Conservation (phyloP, 2,888 invertebrate species). For the Disparrhopalites patrizii region DNA sequence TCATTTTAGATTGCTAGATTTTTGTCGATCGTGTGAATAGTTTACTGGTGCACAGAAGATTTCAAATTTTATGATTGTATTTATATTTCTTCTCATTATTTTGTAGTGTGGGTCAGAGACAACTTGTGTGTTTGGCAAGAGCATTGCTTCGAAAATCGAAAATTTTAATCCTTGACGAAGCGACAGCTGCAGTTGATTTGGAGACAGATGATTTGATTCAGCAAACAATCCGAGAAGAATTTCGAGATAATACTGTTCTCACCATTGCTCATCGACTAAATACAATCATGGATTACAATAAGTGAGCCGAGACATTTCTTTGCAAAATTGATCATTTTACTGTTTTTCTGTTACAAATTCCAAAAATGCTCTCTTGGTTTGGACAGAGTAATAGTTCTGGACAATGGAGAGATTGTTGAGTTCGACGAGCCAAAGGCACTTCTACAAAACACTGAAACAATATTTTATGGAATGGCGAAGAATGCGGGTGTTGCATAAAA, state of each 20-base stretch:
- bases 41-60: no score
- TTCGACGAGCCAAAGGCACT: slow-evolving; percentile 52
- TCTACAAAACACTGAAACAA: slow-evolving; percentile 51
- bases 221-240: slow-evolving; percentile 80
- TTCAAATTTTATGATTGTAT: no score
- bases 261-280: slow-evolving; percentile 90
- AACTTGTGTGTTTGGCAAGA: slow-evolving; percentile 81
- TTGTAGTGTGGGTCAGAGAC: slow-evolving; percentile 55
- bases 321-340: not conserved
- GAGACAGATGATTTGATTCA: slow-evolving; percentile 56
- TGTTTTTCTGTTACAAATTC: not conserved
- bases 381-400: slow-evolving; percentile 53
- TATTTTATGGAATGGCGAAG: slow-evolving; percentile 56
- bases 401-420: slow-evolving; percentile 52
- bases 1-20: no score
- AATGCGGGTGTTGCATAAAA: no score
- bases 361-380: not conserved
- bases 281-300: slow-evolving; percentile 84
- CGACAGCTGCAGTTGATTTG: slow-evolving; percentile 73
- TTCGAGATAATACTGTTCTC: slow-evolving; percentile 78
- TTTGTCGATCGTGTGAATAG: no score
- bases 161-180: slow-evolving; percentile 79
- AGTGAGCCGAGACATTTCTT: slow-evolving; percentile 49
- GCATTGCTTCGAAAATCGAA: slow-evolving; percentile 79
- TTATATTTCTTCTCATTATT: not conserved